Evolutionary conservation across 2,888 invertebrate genomes (phyloP), one percentile per base, ranked within the genome.

Genomic region (Adelphocoris suturalis): DNA sequence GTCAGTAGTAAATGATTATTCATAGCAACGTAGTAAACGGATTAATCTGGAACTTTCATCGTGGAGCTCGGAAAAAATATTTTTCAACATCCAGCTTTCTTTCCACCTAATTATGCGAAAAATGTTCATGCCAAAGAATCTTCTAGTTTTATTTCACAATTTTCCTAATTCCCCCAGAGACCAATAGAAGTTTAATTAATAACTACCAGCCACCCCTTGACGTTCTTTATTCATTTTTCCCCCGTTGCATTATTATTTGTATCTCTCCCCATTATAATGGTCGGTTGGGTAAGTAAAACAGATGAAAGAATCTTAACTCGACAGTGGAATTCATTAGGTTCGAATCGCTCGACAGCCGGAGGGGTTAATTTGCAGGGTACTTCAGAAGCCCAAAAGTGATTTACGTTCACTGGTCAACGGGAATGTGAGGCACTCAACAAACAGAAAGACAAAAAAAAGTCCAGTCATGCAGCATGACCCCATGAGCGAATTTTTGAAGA

Each of bases 141-240:
- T 68, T 23, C 23, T 7, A 19, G 68, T 23, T 68, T 68, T 19
- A 68, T 19, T 27, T 68, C 68, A 23, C 68, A 68, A 68, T 68
- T 19, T 23, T 23, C 16, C 11, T 68, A 68, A 68, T 68, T 68
- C 68, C 68, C 68, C 68, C 68, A 68, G 68, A 68, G 68, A 68
- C 19, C 68, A 23, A 23, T 68, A 23, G 23, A 68, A 23, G 23
- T 68, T 68, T 68, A 68, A 68, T 68, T 68, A 68, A 68, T 27
- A 68, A 68, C 68, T 68, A 68, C 23, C 27, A n/a, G 57, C 16
- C 7, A 14, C 57, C 57, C 52, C 16, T 52, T n/a, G n/a, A 57
- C 57, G 68, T 68, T 27, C 68, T 68, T 68, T 13, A 0, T 68
- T 23, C 68, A 68, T 68, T 19, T 68, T 68, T 68, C 23, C 23